Evolutionary conservation across 2,113 vertebrate species (phyloP), one percentile per base, ranked within the genome.

Genomic region (Patagioenas fasciata): DNA sequence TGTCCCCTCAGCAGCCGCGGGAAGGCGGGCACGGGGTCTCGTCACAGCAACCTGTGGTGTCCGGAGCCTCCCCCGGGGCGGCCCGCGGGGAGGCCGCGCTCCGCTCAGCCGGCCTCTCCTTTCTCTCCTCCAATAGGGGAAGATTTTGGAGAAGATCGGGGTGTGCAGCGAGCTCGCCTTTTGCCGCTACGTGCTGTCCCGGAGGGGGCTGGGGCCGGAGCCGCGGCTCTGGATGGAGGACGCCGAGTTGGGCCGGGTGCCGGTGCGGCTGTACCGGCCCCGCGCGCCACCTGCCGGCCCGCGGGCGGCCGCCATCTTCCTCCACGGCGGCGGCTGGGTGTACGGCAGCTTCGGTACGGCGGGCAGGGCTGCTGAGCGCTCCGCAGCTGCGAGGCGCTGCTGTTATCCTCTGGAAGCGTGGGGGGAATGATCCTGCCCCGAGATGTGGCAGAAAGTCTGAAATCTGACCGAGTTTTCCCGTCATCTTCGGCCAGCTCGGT

Each of bases 321-420:
- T 75, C 64, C 93, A 60, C 58, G 88, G 93, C 34, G 85, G 91
- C 32, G 91, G 95, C 38, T 57, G 93, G 64, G 5, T 29, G 48
- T 24, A 2, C 44, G 36, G 95, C 72, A 9, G 72, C 67, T 47
- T 36, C 20, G 88, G 84, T 25, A 44, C 8, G 53, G 44, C 31
- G 17, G n/a, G 14, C 16, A 34, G 18, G 18, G 40, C 0, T 25
- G 11, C 2, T 5, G 10, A 10, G 32, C 26, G 1, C 38, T 13
- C 3, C 20, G 40, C 66, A 3, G 56, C 66, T 11, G 1, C 5
- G 38, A 8, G 50, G 40, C 48, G 51, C 86, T 11, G 40, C 58
- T 6, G 17, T 15, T 8, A 8, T 1, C 51, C 42, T 4, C 42
- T 11, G 47, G 8, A 8, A 44, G 13, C 24, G 18, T 32, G 14